phyloP scores from a whole-genome alignment of 30 jellyfish, hydroid and myxozoan genomes.

The Nemopilema nomurai region DNA sequence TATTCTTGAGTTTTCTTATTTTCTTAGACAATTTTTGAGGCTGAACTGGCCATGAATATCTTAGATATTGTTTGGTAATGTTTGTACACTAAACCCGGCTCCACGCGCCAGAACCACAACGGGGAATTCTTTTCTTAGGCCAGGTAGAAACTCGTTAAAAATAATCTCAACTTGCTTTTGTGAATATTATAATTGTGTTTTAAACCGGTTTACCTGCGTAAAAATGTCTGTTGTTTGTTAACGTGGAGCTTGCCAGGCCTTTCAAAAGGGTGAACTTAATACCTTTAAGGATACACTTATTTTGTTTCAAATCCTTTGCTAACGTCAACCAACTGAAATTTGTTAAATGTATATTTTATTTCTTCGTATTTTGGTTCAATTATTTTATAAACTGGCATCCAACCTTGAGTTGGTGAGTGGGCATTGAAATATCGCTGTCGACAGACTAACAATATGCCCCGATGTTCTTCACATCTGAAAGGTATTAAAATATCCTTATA shows the following conservation, averaged over 20 bases:
- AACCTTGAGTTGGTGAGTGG: neutral
- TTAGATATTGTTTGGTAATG: neutral
- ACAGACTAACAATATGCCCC: neutral
- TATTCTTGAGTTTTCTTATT: neutral
- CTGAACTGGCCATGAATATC: neutral
- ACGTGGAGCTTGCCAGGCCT: neutral
- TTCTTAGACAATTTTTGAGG: too few relatives aligned
- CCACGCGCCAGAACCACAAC: neutral
- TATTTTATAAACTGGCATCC: neutral
- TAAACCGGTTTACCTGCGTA: neutral
- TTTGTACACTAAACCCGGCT: neutral
- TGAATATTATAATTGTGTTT: too few relatives aligned
- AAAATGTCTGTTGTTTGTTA: neutral
- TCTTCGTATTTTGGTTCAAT: neutral
- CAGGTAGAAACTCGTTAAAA: too few relatives aligned
- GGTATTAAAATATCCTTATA: neutral
- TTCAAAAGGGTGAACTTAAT: neutral
- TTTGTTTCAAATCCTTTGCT: neutral
- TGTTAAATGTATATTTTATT: too few relatives aligned
- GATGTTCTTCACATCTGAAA: neutral
- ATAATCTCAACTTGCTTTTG: too few relatives aligned
- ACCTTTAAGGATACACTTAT: neutral
- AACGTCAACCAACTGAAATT: neutral
- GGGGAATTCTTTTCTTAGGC: neutral
- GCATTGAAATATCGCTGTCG: neutral